Conservation (phyloP, 2,113 vertebrate species). For the Dipodomys stephensi region DNA sequence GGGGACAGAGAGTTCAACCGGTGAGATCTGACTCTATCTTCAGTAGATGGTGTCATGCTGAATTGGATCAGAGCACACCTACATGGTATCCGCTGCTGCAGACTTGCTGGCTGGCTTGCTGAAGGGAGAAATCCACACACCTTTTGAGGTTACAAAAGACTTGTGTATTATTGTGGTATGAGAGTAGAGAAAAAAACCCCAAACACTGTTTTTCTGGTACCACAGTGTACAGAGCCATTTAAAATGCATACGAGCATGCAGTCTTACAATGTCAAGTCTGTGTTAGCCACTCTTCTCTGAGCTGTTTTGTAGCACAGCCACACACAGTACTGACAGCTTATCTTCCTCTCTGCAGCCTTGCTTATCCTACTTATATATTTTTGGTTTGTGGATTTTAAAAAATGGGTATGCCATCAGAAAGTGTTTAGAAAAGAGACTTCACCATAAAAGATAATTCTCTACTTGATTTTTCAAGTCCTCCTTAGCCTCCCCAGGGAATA, state of each 20-base stretch:
- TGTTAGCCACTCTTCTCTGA: background rate
- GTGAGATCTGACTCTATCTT: background rate
- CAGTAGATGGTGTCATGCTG: background rate
- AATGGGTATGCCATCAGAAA: background rate
- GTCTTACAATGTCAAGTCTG: background rate
- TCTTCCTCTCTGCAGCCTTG: too few relatives aligned
- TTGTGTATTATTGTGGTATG: background rate
- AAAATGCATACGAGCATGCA: background rate
- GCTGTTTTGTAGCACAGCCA: background rate
- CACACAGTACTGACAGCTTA: too few relatives aligned
- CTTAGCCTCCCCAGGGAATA: too few relatives aligned
- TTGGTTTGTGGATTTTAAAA: conserved; percentile 4
- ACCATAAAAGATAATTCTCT: too few relatives aligned
- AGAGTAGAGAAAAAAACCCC: background rate
- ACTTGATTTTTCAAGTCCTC: too few relatives aligned
- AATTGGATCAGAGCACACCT: background rate
- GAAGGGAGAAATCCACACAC: background rate
- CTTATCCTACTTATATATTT: background rate
- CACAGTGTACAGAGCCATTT: too few relatives aligned
- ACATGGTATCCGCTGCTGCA: too few relatives aligned
- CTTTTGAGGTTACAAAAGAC: background rate
- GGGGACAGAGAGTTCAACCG: background rate
- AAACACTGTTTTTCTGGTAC: background rate
- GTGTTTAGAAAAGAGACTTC: too few relatives aligned
- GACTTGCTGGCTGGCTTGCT: background rate